Base-by-base conservation (phyloP, 1,140 invertebrate genomes). In the Chrysomallon squamiferum region DNA sequence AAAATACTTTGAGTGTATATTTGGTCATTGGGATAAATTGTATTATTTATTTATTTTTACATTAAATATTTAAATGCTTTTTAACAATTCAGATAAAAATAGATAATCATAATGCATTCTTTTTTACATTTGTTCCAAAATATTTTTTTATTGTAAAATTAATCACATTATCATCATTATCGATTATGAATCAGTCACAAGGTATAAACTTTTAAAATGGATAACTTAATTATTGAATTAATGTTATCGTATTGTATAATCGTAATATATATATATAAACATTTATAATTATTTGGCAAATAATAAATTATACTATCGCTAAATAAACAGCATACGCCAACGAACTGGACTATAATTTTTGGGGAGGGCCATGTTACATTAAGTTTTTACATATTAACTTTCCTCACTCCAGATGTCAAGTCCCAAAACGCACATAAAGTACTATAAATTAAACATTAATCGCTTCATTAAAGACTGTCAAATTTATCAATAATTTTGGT, bases 361-460 rank as follows among this genome's bases (percentile, higher is more conserved):
- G 35, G 47, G 22, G 15, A 63, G 18, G n/a, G 30, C 20, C 30
- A 61, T 45, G 27, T 61, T n/a, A 7, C 13, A 15, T 9, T 33
- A 59, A 35, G 52, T 29, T 22, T n/a, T n/a, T 56, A n/a, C 13
- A 18, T 30, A 22, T 54, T 25, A 30, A 27, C 29, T 54, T 25
- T 54, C 22, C 15, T 13, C 18, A 30, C 29, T 27, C 50, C 50
- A 54, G 50, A 54, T 54, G 50, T 54, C 50, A 54, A 54, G 50
- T 30, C 22, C 22, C 50, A 54, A 54, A 54, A 5, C 15, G n/a
- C 18, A 3, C 22, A 27, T 15, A 54, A 54, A 54, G 15, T 27
- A 27, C 25, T 15, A 20, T 13, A 30, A 15, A 20, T 18, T 54
- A 29, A 15, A 30, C 22, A 27, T 54, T 27, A 20, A 27, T 30